Base-by-base conservation (phyloP, 2,113 vertebrate species). In the Trinectes maculatus region DNA sequence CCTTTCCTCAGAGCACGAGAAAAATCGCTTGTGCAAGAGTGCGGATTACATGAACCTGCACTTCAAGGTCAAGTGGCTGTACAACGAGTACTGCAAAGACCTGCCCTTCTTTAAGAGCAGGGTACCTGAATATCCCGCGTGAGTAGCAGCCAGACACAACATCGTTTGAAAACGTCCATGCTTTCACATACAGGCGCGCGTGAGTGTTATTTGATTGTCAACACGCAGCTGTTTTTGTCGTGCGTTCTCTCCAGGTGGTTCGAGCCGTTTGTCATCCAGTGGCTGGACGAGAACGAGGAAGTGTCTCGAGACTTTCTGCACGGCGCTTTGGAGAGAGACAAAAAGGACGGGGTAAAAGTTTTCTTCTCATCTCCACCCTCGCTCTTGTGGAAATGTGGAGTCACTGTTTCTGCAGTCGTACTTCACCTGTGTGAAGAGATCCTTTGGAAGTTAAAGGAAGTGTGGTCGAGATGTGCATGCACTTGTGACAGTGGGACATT, bases 21-120 rank as follows among this genome's bases (percentile, higher is more conserved):
- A 97, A 81, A 98, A 99, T 49, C 95, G 98, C 1, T 83, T 99
- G 60, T 99, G 98, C 88, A 99, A 99, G 90, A 99, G 98, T 0
- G 98, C 98, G 0, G 98, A 99, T 90, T 99, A 99, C 90, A 99
- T 99, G 98, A 99, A 99, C 92, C 93, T 99, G 74, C 98, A 99
- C 90, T 99, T 99, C 89, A 99, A 99, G 89, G 98, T 99, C 56
- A 99, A 99, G 89, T 99, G 98, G 98, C 89, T 99, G 0, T 98
- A 98, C 90, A 99, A 99, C 0, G 98, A 99, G 84, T 99, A 99
- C 2, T 98, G 98, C 91, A 94, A 96, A 0, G 98, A 99, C 76
- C 92, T 99, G 77, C 95, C 97, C 4, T 92, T 97, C 85, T 98
- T 98, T 91, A 97, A 96, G 91, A 97, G 91, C 89, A 89, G 95